Percentiles rank a stretch among this genome's conserved stretches.
These are phyloP conservation scores for Mastomys coucha DNA, from an alignment of 2,113 vertebrate genomes.

Conservation along the genomic window DNA sequence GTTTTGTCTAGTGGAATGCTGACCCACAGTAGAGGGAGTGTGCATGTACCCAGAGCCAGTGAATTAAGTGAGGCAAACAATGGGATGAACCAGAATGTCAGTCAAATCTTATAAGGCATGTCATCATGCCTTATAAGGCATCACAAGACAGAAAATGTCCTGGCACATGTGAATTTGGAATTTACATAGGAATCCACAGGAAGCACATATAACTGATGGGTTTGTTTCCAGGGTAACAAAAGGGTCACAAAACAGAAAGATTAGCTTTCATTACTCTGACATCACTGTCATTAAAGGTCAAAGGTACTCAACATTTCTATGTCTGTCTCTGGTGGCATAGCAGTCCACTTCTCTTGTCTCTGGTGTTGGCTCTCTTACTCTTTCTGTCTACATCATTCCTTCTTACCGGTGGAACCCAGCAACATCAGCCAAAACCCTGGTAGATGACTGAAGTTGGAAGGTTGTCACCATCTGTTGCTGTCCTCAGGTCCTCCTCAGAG, in stretches of 20 bases:
- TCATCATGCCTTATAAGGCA: background rate
- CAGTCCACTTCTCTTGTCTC: background rate
- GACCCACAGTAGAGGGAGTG: too few species aligned
- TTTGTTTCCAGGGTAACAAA: conserved; percentile 20
- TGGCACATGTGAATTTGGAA: background rate
- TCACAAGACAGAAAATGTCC: background rate
- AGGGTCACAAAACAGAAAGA: background rate
- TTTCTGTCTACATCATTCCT: background rate
- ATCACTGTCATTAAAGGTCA: background rate
- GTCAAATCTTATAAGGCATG: background rate
- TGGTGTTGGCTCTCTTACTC: background rate
- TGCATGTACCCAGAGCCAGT: background rate
- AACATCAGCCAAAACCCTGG: background rate
- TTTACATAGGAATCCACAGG: background rate
- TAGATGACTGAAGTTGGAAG: background rate
- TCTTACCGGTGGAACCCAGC: background rate
- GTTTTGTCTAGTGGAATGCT: too few species aligned
- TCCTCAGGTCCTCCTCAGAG: background rate
- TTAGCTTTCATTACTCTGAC: background rate
- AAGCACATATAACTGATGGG: background rate
- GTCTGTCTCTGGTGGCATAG: too few species aligned
- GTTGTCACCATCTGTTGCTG: background rate
- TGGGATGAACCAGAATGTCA: background rate
- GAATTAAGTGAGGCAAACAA: background rate
- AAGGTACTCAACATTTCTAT: background rate